Evolutionary conservation across 1,140 invertebrate species (phyloP).

Genomic region (Anoplophora glabripennis): DNA sequence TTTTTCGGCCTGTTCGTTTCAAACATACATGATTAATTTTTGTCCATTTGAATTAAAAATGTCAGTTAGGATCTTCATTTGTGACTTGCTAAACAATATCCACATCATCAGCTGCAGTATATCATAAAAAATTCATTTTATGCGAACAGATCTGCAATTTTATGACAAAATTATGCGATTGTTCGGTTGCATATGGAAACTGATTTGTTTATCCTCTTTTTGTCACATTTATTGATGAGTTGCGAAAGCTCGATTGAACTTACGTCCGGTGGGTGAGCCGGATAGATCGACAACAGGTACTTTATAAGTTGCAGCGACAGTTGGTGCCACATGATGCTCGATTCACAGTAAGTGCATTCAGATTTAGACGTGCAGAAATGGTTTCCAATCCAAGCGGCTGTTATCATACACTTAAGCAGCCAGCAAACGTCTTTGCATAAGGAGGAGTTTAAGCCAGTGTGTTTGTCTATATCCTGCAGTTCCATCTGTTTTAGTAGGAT

Average conservation of each 20-base stretch:
- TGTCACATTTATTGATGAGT: too few species aligned
- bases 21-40: too few species aligned
- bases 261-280: slow-evolving; percentile 75
- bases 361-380: slow-evolving; percentile 65
- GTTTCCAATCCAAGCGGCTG: slow-evolving; percentile 68
- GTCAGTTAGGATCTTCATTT: too few species aligned
- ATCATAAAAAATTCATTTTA: too few species aligned
- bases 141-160: too few species aligned
- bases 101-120: too few species aligned
- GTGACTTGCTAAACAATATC: too few species aligned
- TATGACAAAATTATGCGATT: too few species aligned
- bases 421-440: slow-evolving; percentile 74
- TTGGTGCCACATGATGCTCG: slow-evolving; percentile 91
- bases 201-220: too few species aligned
- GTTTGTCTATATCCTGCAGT: slow-evolving; percentile 83
- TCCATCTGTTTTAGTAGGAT: slow-evolving; percentile 96
- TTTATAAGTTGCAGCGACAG: slow-evolving; percentile 75
- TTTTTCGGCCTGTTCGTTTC: too few species aligned
- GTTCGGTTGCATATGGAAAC: too few species aligned
- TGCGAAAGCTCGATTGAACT: slow-evolving; percentile 39
- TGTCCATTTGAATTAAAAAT: too few species aligned
- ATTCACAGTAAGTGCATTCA: slow-evolving; percentile 90
- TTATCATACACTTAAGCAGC: slow-evolving; percentile 80
- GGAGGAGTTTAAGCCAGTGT: slow-evolving; percentile 73
- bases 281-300: slow-evolving; percentile 72